Conservation (phyloP, 2,113 vertebrate species). For the Thryonomys swinderianus region DNA sequence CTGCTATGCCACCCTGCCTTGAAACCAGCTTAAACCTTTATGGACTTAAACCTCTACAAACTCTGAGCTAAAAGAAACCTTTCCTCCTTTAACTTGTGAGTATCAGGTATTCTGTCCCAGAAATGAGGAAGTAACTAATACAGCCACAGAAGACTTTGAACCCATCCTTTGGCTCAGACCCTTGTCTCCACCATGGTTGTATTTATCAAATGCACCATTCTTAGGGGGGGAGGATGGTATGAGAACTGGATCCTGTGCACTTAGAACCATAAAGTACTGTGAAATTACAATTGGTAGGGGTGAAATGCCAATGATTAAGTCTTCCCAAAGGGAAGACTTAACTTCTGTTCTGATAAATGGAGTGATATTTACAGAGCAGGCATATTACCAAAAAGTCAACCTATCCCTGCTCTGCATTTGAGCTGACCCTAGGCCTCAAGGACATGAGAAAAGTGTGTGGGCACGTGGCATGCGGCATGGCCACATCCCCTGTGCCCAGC, state of each 20-base stretch:
- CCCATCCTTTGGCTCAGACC: background rate
- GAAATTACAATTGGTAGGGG: background rate
- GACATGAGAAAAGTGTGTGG: fast-evolving
- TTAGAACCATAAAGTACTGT: background rate
- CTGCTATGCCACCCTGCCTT: background rate
- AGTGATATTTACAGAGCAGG: slow-evolving; percentile 4
- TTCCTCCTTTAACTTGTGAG: background rate
- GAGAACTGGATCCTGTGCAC: background rate
- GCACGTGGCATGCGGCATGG: fast-evolving
- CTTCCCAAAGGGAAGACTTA: background rate
- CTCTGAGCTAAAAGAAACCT: background rate
- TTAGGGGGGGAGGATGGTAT: fast-evolving
- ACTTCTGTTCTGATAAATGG: background rate
- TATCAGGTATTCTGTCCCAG: background rate
- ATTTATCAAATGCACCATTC: fast-evolving
- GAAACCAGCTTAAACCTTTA: background rate
- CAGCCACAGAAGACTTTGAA: background rate
- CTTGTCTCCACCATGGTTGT: fast-evolving
- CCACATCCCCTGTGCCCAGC: fast-evolving
- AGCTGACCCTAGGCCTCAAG: background rate
- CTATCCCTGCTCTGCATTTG: background rate
- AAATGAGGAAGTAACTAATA: background rate
- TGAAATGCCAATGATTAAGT: background rate
- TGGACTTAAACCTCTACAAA: background rate
- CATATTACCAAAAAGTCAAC: background rate